These are phyloP conservation scores for Parasteatoda lunata DNA, from an alignment of 2,888 invertebrate genomes.

Conservation along the genomic window DNA sequence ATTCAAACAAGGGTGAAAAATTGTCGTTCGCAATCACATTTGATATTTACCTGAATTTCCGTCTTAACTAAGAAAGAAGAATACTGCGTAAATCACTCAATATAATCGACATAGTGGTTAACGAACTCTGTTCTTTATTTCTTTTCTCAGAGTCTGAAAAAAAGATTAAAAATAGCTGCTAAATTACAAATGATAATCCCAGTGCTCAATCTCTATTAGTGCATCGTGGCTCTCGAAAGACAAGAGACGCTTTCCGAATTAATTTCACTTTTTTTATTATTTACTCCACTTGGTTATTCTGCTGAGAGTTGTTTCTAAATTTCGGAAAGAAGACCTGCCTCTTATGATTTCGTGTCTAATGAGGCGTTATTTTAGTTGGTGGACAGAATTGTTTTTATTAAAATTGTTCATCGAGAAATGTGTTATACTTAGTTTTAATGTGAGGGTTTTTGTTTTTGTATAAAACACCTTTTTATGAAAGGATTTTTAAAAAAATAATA, in stretches of 20 bases:
- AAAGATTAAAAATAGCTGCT: neutral
- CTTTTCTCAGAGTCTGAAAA: neutral
- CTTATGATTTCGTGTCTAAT: slow-evolving; percentile 30
- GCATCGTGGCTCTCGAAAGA: slow-evolving; percentile 15
- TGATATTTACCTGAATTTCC: no score
- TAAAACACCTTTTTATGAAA: no score
- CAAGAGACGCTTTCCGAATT: slow-evolving; percentile 32
- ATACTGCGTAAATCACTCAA: no score
- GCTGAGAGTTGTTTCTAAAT: slow-evolving; percentile 3
- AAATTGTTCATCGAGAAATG: no score
- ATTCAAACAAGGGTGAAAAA: no score
- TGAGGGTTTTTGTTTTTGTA: no score
- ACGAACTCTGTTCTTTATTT: slow-evolving; percentile 10
- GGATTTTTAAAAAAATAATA: no score
- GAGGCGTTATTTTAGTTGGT: slow-evolving; percentile 42
- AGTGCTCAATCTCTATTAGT: slow-evolving; percentile 48
- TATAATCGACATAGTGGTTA: slow-evolving; percentile 6
- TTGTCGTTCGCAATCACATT: no score
- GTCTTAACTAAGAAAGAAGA: no score
- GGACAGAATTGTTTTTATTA: neutral
- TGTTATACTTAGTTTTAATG: no score
- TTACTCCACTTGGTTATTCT: neutral
- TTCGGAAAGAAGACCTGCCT: neutral
- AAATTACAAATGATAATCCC: slow-evolving; percentile 47
- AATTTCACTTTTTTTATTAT: slow-evolving; percentile 33